Evolutionary conservation across 2,888 invertebrate genomes (phyloP).

Genomic region (Ceramica pisi): DNA sequence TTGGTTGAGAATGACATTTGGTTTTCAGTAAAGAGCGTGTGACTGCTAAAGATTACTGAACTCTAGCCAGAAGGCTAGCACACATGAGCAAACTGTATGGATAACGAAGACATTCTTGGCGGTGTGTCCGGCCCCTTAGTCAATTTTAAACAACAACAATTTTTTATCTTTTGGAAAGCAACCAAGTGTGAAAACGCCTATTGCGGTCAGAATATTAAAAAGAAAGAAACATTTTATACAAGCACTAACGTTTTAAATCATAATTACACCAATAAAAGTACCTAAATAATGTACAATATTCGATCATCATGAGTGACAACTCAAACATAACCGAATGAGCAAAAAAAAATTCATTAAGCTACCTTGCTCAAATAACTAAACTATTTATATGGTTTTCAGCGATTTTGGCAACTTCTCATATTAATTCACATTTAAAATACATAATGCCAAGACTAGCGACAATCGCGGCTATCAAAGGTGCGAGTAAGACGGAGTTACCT

Average conservation of each 20-base stretch:
- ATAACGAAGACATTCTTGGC: too few relatives aligned
- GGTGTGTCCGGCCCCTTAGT: too few relatives aligned
- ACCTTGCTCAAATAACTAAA: constrained; percentile 32
- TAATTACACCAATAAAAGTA: constrained; percentile 49
- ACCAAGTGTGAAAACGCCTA: constrained; percentile 48
- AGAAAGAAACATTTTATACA: constrained; percentile 35
- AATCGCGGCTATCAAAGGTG: background rate
- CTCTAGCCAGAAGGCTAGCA: too few relatives aligned
- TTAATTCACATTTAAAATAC: constrained; percentile 21
- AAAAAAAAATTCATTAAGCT: constrained; percentile 29
- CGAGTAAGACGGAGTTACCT: background rate
- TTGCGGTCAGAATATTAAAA: constrained; percentile 20
- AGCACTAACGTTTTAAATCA: constrained; percentile 35
- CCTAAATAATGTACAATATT: constrained; percentile 43
- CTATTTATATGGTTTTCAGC: constrained; percentile 8
- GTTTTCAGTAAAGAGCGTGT: too few relatives aligned
- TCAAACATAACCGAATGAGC: constrained; percentile 39
- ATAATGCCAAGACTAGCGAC: background rate
- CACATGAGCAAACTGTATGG: too few relatives aligned
- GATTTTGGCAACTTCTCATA: constrained; percentile 10
- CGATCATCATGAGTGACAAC: constrained; percentile 1
- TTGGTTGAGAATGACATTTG: too few relatives aligned
- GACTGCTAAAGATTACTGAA: too few relatives aligned
- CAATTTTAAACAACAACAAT: background rate
- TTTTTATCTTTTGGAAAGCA: constrained; percentile 23